phyloP scores from a whole-genome alignment of 2,113 vertebrate genomes.

The Lagopus muta region DNA sequence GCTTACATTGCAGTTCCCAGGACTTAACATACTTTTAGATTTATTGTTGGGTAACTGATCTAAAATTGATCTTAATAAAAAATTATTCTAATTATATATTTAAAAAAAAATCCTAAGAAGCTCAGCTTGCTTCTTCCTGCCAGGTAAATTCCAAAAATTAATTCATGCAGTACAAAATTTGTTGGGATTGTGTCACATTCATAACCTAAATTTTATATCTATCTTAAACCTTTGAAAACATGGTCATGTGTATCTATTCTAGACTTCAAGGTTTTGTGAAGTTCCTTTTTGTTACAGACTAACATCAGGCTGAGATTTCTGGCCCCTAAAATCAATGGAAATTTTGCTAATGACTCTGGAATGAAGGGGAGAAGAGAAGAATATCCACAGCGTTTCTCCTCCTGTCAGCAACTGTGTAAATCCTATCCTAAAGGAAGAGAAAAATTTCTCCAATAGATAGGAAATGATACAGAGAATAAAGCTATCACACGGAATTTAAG shows the following conservation, averaged over 20 bases:
- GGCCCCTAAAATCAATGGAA: neutral
- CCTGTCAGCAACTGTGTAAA: neutral
- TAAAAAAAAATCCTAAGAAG: neutral
- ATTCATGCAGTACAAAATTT: slow-evolving; percentile 46
- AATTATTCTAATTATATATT: slow-evolving; percentile 34
- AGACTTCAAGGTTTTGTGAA: neutral
- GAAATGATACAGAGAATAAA: neutral
- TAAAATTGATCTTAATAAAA: slow-evolving; percentile 52
- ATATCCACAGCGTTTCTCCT: neutral
- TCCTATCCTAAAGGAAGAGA: neutral
- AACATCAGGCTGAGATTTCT: neutral
- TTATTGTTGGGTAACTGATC: slow-evolving; percentile 50
- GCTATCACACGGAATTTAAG: neutral
- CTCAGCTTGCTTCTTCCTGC: slow-evolving; percentile 10
- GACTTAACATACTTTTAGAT: slow-evolving; percentile 47
- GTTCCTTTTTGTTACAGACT: neutral
- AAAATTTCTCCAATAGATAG: neutral
- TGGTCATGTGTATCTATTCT: neutral
- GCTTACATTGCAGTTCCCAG: slow-evolving; percentile 46
- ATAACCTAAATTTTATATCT: neutral
- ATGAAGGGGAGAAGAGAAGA: neutral
- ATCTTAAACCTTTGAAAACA: neutral
- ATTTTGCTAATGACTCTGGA: neutral
- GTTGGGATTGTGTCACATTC: neutral
- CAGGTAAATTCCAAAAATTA: slow-evolving; percentile 42